Evolutionary conservation across 1,140 invertebrate genomes (phyloP), one percentile per base, ranked within the genome.

Genomic region (Mizuhopecten yessoensis): DNA sequence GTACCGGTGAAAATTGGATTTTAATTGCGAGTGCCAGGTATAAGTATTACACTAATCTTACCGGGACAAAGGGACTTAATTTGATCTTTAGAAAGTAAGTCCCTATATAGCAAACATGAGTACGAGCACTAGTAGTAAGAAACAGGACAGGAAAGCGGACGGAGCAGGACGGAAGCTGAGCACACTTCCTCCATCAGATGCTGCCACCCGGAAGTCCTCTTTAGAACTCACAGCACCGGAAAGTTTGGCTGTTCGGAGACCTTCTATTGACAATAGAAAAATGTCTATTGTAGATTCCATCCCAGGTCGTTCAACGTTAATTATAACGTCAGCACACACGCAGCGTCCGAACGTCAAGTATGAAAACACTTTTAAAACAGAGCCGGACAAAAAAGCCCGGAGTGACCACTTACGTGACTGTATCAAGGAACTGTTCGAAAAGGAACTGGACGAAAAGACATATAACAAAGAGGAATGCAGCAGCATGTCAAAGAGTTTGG

Each of bases 351-450:
- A 90, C 39, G 57, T 92, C 34, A 87, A 90, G 57, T 92, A 92
- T 87, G 93, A 94, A 88, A 94, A 94, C 34, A 91, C 92, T 10
- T 94, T 93, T 90, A 93, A 90, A 88, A 42, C 89, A 5, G 91
- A 92, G 88, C 93, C 93, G 29, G 92, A 93, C 33, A 89, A 89
- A 23, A 88, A 91, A 39, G 91, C 90, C 33, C 89, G 86, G 10
- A 87, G 89, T 20, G 86, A 86, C 23, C 87, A 89, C 39, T 89
- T 93, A 23, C 42, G 36, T 7, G 29, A 89, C 17, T 39, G 91
- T 57, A 91, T 94, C 10, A 90, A 92, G 33, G 92, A 92, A 0
- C 57, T 92, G 23, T 92, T 94, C 45, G 93, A 94, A 86, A 86
- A 75, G 34, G 90, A 92, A 39, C 86, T 94, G 34, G 42, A 39